Evolutionary conservation across 2,113 vertebrate genomes (phyloP), one percentile per base, ranked within the genome.

Genomic region (Cariama cristata): DNA sequence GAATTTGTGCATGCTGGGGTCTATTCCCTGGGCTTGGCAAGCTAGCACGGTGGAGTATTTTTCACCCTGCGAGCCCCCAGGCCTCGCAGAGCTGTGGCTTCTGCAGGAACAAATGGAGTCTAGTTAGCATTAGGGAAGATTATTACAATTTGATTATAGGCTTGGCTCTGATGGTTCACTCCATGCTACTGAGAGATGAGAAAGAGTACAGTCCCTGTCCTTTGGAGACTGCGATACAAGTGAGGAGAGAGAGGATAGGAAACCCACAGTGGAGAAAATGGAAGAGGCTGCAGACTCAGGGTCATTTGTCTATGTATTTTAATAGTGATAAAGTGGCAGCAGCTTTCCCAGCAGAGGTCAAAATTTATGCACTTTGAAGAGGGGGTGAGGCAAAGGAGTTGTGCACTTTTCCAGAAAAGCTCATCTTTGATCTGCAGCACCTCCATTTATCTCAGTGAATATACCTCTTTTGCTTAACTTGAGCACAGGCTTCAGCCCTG

Each of bases 151-250:
- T 90, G 63, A 81, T 93, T 72, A 82, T 27, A 91, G 82, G 42
- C 73, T 95, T 93, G 92, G 93, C 52, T 91, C 91, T 69, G 86
- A 30, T 45, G 59, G 62, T 19, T 96, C 79, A 60, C 75, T 94
- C 76, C 2, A 4, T 73, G 89, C 85, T 91, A 14, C 53, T 45
- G 81, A 66, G 77, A 86, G 68, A 90, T 1, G 7, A 60, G 45
- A 56, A 77, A 40, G 56, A 88, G 79, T 3, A 22, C 14, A 42
- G 55, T 42, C 55, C 79, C 42, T 80, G 76, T 77, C 72, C 94
- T 87, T 83, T 49, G 71, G 76, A 96, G 69, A 26, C 53, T 47
- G 68, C 0, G 2, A 15, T 58, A 86, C 19, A 68, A 63, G 88
- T 5, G 55, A 75, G 58, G 67, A 79, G 44, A 75, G 35, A 49